phyloP scores from a whole-genome alignment of 2,113 vertebrate species.

The Mohoua ochrocephala region DNA sequence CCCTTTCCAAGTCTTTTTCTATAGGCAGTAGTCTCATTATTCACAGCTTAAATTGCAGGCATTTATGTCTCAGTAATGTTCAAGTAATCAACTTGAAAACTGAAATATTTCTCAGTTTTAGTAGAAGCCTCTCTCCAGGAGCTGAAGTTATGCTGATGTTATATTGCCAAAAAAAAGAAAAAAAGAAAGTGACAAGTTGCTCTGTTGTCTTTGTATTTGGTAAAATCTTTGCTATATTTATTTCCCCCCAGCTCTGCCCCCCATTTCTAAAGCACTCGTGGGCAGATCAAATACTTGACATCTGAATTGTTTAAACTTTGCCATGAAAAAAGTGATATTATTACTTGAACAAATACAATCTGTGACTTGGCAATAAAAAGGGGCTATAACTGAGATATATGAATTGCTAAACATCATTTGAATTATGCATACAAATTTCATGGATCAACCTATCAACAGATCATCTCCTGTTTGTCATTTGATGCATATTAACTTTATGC shows the following conservation, averaged over 20 bases:
- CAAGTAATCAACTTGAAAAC: background rate
- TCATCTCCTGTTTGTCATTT: conserved; percentile 51
- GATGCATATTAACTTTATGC: conserved; percentile 65
- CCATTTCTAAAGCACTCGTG: background rate
- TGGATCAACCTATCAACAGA: conserved; percentile 48
- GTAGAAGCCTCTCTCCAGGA: background rate
- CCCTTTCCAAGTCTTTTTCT: background rate
- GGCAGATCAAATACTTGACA: background rate
- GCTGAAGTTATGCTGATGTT: background rate
- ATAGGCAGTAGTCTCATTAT: background rate
- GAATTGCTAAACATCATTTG: conserved; percentile 34
- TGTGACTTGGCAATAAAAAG: conserved; percentile 37
- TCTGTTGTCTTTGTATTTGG: background rate
- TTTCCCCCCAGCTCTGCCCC: background rate
- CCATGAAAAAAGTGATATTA: background rate
- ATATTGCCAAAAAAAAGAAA: background rate
- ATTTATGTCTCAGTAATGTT: background rate
- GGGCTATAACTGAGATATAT: background rate
- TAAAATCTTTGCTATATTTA: background rate
- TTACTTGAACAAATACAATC: conserved; percentile 27
- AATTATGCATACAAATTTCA: conserved; percentile 59
- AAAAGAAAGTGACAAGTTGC: background rate
- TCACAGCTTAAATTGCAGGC: background rate
- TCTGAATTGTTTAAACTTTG: conserved; percentile 23
- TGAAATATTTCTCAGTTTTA: background rate